Evolutionary conservation across 2,113 vertebrate species (phyloP).

Genomic region (Eptesicus fuscus): DNA sequence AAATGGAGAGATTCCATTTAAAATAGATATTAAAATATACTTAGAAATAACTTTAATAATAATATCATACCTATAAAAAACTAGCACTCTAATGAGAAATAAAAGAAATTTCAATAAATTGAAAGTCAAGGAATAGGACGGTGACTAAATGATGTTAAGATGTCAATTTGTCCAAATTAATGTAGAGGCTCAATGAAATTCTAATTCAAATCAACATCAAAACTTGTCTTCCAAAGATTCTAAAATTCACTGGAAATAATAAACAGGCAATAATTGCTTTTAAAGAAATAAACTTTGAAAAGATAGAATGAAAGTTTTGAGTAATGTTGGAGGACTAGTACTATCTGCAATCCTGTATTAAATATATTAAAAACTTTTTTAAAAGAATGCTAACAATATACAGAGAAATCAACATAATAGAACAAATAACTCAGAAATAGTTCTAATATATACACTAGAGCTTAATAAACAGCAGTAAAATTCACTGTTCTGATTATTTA

Average conservation of each 20-base stretch:
- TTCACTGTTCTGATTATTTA: not conserved
- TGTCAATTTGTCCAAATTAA: conserved; percentile 15
- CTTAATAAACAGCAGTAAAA: not conserved
- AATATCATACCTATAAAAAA: not conserved
- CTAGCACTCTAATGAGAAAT: not conserved
- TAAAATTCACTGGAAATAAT: conserved; percentile 13
- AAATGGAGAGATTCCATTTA: not conserved
- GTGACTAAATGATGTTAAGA: not conserved
- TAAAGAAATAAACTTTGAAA: not conserved
- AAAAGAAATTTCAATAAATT: not conserved
- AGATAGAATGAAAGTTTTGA: not conserved
- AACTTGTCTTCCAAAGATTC: not conserved
- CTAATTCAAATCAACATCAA: conserved; percentile 19
- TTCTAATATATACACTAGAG: not conserved
- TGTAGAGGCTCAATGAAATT: not conserved
- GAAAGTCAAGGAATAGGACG: not conserved
- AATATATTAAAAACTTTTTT: not conserved
- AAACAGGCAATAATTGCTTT: not conserved
- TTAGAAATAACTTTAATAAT: not conserved
- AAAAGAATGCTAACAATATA: not conserved
- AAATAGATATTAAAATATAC: not conserved
- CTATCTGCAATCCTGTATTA: not conserved
- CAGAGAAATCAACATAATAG: not conserved
- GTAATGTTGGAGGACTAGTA: not conserved
- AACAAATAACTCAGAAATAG: not conserved